Evolutionary conservation across 2,113 vertebrate genomes (phyloP).

Genomic region (Seriola aureovittata): DNA sequence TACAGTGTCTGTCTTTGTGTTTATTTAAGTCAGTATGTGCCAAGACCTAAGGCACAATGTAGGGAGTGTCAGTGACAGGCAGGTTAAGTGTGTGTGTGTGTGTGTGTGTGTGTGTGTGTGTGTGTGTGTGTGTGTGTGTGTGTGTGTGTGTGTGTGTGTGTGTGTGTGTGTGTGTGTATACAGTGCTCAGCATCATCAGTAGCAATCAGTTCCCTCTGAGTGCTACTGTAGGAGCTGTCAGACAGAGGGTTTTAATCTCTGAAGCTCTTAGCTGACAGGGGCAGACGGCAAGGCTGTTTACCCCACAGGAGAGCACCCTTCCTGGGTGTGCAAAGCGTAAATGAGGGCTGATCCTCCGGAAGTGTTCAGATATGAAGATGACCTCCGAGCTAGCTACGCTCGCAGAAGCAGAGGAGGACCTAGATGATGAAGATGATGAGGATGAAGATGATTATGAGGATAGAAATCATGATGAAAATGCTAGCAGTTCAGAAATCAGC

Average conservation of each 20-base stretch:
- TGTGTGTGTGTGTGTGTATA: constrained; percentile 33
- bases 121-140: constrained; percentile 45
- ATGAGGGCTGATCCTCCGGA: constrained; percentile 49
- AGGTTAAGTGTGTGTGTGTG: constrained; percentile 71
- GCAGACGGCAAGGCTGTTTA: constrained; percentile 50
- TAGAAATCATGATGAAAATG: constrained; percentile 44
- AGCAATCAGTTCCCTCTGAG: constrained; percentile 59
- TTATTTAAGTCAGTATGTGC: constrained; percentile 37
- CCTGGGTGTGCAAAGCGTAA: constrained; percentile 37
- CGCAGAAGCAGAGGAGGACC: constrained; percentile 81
- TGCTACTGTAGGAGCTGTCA: constrained; percentile 68
- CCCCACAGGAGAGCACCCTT: constrained; percentile 75
- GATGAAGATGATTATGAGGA: constrained; percentile 42
- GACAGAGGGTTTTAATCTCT: constrained; percentile 60
- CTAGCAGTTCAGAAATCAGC: constrained; percentile 56
- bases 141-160: constrained; percentile 59
- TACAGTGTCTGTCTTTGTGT: constrained; percentile 24
- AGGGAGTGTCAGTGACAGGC: constrained; percentile 80
- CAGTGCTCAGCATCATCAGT: constrained; percentile 45
- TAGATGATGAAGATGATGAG: constrained; percentile 70
- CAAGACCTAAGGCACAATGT: constrained; percentile 64
- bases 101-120: constrained; percentile 34
- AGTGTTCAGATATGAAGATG: constrained; percentile 81
- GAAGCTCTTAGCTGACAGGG: constrained; percentile 53
- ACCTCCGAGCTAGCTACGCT: constrained; percentile 84